Evolutionary conservation across 2,888 invertebrate genomes (phyloP).

Genomic region (Epicampocera succincta): DNA sequence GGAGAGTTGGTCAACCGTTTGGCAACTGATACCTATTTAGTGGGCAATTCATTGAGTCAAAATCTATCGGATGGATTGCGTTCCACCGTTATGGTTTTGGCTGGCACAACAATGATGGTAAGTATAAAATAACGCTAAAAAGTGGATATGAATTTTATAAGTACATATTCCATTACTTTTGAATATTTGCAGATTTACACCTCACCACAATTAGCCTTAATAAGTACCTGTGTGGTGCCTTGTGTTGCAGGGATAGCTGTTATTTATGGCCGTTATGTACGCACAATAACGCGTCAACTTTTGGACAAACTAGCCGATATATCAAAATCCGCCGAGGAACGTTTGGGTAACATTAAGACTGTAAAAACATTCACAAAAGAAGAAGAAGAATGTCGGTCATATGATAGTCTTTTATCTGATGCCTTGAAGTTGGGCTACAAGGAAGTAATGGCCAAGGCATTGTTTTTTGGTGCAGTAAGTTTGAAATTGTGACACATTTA

Average conservation of each 20-base stretch:
- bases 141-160: neutral
- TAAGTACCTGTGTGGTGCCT: slow-evolving; percentile 94
- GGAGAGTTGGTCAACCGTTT: slow-evolving; percentile 96
- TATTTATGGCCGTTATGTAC: slow-evolving; percentile 91
- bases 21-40: slow-evolving; percentile 94
- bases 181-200: slow-evolving; percentile 88
- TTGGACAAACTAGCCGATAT: slow-evolving; percentile 87
- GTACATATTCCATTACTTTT: neutral
- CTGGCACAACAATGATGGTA: slow-evolving; percentile 97
- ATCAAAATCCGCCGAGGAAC: slow-evolving; percentile 92
- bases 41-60: slow-evolving; percentile 94
- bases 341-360: slow-evolving; percentile 94
- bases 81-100: slow-evolving; percentile 91
- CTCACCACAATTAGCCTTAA: slow-evolving; percentile 92
- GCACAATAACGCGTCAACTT: slow-evolving; percentile 90
- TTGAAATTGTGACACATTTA: neutral
- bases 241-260: slow-evolving; percentile 93
- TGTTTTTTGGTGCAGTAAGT: slow-evolving; percentile 94
- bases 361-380: slow-evolving; percentile 97
- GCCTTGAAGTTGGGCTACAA: slow-evolving; percentile 91
- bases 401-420: slow-evolving; percentile 86
- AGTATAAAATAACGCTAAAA: too few species aligned
- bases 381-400: slow-evolving; percentile 87
- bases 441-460: slow-evolving; percentile 92
- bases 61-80: slow-evolving; percentile 97